These are phyloP conservation scores for Drosophila acutilabella DNA, from an alignment of 2,888 invertebrate genomes.

Conservation along the genomic window DNA sequence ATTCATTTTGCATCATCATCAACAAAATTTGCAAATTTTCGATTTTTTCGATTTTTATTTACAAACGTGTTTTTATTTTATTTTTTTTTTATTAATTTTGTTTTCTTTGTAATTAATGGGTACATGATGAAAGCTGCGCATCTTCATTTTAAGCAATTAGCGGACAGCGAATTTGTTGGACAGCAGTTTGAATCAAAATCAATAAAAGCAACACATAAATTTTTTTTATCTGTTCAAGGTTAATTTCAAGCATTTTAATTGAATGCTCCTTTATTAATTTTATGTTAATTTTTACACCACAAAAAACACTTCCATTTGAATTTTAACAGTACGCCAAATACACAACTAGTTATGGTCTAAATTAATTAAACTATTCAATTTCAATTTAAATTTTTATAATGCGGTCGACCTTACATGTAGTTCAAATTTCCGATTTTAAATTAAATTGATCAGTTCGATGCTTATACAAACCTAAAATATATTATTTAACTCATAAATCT, in stretches of 20 bases:
- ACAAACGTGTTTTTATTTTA: slow-evolving; percentile 16
- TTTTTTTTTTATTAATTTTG: slow-evolving; percentile 49
- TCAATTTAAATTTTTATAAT: slow-evolving; percentile 5
- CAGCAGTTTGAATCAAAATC: slow-evolving; percentile 70
- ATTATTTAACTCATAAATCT: no score
- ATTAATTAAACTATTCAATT: background rate
- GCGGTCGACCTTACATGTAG: slow-evolving; percentile 1
- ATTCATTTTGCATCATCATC: slow-evolving; percentile 58
- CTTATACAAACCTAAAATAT: no score
- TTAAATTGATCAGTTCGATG: background rate
- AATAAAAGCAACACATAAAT: slow-evolving; percentile 66
- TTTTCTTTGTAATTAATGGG: slow-evolving; percentile 70
- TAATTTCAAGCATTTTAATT: slow-evolving; percentile 44
- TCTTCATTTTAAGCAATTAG: slow-evolving; percentile 68
- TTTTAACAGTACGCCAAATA: background rate
- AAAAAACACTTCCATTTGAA: background rate
- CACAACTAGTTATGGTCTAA: background rate
- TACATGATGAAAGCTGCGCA: slow-evolving; percentile 78
- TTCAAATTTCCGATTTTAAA: background rate
- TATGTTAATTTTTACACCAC: slow-evolving; percentile 17
- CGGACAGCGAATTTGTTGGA: slow-evolving; percentile 41
- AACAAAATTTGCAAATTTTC: slow-evolving; percentile 67
- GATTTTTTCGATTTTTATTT: background rate
- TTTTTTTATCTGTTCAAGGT: slow-evolving; percentile 67
- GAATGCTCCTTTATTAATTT: background rate